These are phyloP conservation scores for Seira musarum DNA, from an alignment of 2,888 invertebrate species.

Conservation along the genomic window DNA sequence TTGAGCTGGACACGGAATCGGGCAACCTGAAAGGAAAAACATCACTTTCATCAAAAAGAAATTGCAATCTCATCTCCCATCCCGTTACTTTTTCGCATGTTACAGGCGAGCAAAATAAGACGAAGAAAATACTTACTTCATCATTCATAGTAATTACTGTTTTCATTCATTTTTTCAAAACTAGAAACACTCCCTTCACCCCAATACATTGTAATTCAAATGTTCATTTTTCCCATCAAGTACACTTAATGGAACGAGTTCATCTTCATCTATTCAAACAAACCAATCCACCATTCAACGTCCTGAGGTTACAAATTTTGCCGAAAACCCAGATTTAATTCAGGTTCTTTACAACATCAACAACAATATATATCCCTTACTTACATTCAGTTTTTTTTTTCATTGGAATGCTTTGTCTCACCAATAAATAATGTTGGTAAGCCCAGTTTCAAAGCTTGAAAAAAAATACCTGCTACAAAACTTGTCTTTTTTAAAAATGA, in stretches of 20 bases:
- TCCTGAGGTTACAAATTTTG: slow-evolving; percentile 39
- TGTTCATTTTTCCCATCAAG: too few relatives aligned
- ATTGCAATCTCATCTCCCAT: neutral
- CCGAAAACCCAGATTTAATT: slow-evolving; percentile 52
- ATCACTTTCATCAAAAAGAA: slow-evolving; percentile 11
- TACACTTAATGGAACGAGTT: too few relatives aligned
- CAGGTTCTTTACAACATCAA: slow-evolving; percentile 35
- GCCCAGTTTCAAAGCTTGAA: slow-evolving; percentile 42
- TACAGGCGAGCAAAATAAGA: too few relatives aligned
- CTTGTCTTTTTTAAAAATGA: slow-evolving; percentile 17
- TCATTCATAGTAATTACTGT: too few relatives aligned
- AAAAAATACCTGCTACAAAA: slow-evolving; percentile 39
- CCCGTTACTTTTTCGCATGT: too few relatives aligned
- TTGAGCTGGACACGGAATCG: slow-evolving; percentile 63
- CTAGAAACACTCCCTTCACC: too few relatives aligned
- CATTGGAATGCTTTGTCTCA: neutral
- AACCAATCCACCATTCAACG: too few relatives aligned
- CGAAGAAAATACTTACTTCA: too few relatives aligned
- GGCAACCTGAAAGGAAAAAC: slow-evolving; percentile 64
- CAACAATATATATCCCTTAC: neutral
- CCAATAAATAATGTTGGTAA: slow-evolving; percentile 17
- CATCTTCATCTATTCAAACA: too few relatives aligned
- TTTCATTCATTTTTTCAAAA: slow-evolving; percentile 3
- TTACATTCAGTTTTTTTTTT: too few relatives aligned
- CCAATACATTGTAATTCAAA: too few relatives aligned